Evolutionary conservation across 2,113 vertebrate genomes (phyloP).

Genomic region (Tachysurus vachellii): DNA sequence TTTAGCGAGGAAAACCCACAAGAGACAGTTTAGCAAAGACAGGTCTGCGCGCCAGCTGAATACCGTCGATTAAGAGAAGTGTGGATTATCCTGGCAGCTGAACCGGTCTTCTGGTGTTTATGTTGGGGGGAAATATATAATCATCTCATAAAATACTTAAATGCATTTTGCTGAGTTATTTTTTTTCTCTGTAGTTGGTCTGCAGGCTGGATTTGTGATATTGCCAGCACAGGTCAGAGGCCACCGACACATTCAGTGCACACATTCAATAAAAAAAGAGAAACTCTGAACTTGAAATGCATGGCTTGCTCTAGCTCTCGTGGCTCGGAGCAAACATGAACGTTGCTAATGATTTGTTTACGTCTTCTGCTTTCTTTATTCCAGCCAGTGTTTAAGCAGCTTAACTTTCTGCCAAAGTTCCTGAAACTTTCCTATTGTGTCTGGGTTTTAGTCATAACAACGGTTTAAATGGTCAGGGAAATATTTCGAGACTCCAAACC

Average conservation of each 20-base stretch:
- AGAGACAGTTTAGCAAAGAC: constrained; percentile 3
- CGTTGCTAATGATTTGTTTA: constrained; percentile 7
- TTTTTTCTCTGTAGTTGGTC: background rate
- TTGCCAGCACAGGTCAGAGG: background rate
- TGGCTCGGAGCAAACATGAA: background rate
- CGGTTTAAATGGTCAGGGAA: background rate
- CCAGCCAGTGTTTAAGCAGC: background rate
- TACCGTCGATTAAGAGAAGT: constrained; percentile 12
- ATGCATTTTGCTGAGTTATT: background rate
- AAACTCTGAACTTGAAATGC: constrained; percentile 23
- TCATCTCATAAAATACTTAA: constrained; percentile 23
- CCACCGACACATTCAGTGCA: background rate
- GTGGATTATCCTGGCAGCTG: constrained; percentile 13
- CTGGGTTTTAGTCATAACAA: constrained; percentile 9
- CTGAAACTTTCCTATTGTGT: background rate
- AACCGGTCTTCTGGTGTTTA: background rate
- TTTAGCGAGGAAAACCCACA: background rate
- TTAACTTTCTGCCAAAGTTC: constrained; percentile 1
- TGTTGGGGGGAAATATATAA: background rate
- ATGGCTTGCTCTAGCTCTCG: background rate
- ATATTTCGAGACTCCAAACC: background rate
- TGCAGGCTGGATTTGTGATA: background rate
- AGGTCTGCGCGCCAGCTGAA: constrained; percentile 2
- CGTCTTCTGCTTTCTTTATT: background rate
- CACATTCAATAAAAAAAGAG: background rate